Evolutionary conservation across 2,888 invertebrate genomes (phyloP), one percentile per base, ranked within the genome.

Genomic region (Leucophenga montana): DNA sequence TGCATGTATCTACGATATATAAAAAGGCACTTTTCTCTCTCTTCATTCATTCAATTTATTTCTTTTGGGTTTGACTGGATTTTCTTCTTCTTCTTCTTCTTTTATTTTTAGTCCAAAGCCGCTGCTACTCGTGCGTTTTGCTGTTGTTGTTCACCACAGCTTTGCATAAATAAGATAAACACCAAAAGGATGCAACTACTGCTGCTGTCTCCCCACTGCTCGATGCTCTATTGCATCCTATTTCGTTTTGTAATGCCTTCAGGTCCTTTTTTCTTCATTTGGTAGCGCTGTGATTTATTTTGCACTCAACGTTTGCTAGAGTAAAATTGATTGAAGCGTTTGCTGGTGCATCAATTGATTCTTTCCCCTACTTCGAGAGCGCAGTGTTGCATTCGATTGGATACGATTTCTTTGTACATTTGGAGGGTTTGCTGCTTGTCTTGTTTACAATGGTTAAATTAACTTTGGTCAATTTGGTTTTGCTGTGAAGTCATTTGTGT

Each of bases 131-230:
- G 1, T 50, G 61, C 31, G 31, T 65, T 50, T 18, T 68, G 75
- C 69, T 79, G 75, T 77, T 78, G 75, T 70, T 79, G 74, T 78
- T 78, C 76, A 74, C 75, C 78, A 73, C 79, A 79, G 84, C 80
- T 84, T 82, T 83, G 79, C 83, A 84, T 83, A 84, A 82, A 82
- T 82, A 83, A 83, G 78, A 82, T 82, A 84, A 83, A 84, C 78
- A 84, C 77, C 18, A 39, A 62, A 75, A 78, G 75, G 75, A 78
- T 75, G 78, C 71, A 39, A 18, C 59, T 56, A 39, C 44, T 54
- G 56, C 22, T 9, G n/a, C 31, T 39, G 48, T 44, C 14, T 64
- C 27, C 39, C n/a, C 31, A 69, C 22, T 14, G 9, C 46, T 50
- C 1, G 16, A 50, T 16, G 50, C 50, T 11, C 13, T 50, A 18